Conservation (phyloP, 2,113 vertebrate genomes). For the Cairina moschata region DNA sequence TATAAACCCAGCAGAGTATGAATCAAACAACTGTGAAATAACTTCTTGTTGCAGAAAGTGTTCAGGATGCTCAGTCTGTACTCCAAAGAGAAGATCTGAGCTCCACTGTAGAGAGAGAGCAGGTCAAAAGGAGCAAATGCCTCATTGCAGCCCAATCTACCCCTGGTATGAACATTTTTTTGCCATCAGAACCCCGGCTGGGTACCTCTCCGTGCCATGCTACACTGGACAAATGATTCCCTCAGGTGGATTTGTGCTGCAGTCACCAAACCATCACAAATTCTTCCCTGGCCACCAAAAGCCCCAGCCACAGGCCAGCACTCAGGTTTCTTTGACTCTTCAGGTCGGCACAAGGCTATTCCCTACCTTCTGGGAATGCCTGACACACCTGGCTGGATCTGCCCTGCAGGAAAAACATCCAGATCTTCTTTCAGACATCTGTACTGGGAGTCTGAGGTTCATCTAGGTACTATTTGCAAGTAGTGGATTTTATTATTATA, state of each 20-base stretch:
- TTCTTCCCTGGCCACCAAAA: neutral
- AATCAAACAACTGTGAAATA: neutral
- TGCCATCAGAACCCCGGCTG: neutral
- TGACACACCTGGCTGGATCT: neutral
- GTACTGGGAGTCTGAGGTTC: neutral
- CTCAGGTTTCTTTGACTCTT: neutral
- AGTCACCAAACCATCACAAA: neutral
- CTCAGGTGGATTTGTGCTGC: neutral
- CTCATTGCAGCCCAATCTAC: neutral
- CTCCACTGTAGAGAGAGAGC: accelerated
- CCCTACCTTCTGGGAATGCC: neutral
- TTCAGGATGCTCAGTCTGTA: neutral
- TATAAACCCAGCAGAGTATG: neutral
- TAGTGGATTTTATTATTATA: neutral
- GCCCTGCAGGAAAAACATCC: neutral
- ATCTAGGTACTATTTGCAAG: neutral
- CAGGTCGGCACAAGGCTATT: neutral
- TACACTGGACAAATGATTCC: accelerated
- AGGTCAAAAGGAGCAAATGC: neutral
- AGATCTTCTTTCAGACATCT: neutral
- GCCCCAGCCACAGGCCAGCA: accelerated
- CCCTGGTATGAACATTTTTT: neutral
- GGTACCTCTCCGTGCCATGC: neutral
- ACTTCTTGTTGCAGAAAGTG: neutral
- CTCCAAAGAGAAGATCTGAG: neutral